phyloP scores from a whole-genome alignment of 2,888 invertebrate species.

The Plagodis dolabraria region DNA sequence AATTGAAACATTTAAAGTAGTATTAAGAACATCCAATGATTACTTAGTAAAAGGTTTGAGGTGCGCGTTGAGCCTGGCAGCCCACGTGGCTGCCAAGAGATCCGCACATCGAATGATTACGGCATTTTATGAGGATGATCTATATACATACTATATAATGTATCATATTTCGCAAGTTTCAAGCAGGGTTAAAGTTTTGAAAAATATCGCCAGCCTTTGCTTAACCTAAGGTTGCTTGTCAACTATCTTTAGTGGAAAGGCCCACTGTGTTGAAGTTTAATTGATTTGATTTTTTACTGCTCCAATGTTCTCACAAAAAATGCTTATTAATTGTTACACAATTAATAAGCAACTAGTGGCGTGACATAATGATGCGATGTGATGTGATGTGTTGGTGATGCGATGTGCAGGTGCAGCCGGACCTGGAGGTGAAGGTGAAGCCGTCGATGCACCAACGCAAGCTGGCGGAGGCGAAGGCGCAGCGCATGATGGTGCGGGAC shows the following conservation, averaged over 20 bases:
- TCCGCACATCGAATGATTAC: conserved; percentile 74
- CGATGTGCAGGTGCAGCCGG: conserved; percentile 89
- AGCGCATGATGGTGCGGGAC: conserved; percentile 89
- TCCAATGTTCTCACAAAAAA: no score
- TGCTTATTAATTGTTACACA: no score
- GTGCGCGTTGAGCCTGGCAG: conserved; percentile 74
- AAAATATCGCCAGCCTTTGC: no score
- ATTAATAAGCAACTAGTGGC: no score
- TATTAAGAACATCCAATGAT: conserved; percentile 64
- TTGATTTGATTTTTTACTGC: no score
- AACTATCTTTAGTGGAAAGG: no score
- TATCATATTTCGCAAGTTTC: no score
- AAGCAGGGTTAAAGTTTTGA: no score
- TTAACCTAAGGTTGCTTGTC: no score
- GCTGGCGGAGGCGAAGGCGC: conserved; percentile 92
- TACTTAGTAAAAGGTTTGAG: conserved; percentile 85
- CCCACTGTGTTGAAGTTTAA: no score
- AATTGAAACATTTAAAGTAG: background rate
- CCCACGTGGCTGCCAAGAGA: conserved; percentile 64
- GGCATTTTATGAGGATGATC: conserved; percentile 63
- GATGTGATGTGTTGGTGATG: background rate
- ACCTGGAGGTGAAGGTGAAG: conserved; percentile 97
- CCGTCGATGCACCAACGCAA: conserved; percentile 94
- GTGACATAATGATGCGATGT: no score
- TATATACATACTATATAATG: background rate